A percentile compares a stretch with the other conserved stretches of the same genome.
Evolutionary conservation across 2,113 vertebrate species (phyloP).

Genomic region (Brachyhypopomus occidentalis): DNA sequence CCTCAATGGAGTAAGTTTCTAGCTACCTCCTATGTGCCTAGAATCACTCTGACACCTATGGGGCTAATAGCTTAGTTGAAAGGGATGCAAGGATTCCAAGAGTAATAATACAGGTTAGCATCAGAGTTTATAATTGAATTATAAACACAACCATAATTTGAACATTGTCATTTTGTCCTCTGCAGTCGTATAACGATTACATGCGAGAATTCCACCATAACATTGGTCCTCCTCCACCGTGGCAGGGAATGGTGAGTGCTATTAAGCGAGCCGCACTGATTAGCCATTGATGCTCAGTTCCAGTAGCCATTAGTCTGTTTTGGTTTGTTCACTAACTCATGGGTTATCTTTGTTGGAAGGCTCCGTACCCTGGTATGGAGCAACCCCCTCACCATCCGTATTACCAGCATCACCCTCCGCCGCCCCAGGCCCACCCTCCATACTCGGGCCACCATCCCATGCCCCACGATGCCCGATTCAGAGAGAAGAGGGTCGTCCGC

Average conservation of each 20-base stretch:
- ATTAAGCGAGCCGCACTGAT: background rate
- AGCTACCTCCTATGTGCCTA: slow-evolving; percentile 26
- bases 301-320: background rate
- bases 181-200: slow-evolving; percentile 98
- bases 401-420: slow-evolving; percentile 93
- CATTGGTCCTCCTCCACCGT: slow-evolving; percentile 93
- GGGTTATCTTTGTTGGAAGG: slow-evolving; percentile 67
- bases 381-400: slow-evolving; percentile 87
- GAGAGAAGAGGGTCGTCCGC: slow-evolving; percentile 89
- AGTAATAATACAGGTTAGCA: too few species aligned
- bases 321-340: background rate
- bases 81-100: too few species aligned
- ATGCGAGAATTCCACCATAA: slow-evolving; percentile 96
- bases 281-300: background rate
- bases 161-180: slow-evolving; percentile 57
- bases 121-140: background rate
- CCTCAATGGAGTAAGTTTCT: slow-evolving; percentile 92
- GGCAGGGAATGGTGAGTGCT: slow-evolving; percentile 94
- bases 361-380: slow-evolving; percentile 91
- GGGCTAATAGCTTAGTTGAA: too few species aligned
- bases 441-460: slow-evolving; percentile 91
- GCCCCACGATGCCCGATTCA: slow-evolving; percentile 85
- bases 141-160: background rate
- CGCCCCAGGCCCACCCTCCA: slow-evolving; percentile 85
- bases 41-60: slow-evolving; percentile 36